These are phyloP conservation scores for Leptoclinus maculatus DNA, from an alignment of 2,797 vertebrate species.

Conservation along the genomic window DNA sequence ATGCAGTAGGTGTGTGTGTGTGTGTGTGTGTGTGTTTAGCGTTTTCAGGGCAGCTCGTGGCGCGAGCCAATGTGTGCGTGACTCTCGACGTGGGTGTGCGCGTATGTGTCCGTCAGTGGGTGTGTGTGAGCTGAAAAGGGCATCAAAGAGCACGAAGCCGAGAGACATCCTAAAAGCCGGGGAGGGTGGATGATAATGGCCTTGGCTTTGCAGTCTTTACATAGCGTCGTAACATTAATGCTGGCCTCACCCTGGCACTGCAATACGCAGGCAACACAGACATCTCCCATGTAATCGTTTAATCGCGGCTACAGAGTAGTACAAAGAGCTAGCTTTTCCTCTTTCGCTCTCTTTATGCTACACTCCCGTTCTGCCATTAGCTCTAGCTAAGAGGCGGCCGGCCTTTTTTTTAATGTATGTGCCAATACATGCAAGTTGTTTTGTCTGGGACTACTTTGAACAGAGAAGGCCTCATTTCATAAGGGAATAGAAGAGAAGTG, in stretches of 20 bases:
- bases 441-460: slow-evolving; percentile 43
- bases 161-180: slow-evolving; percentile 61
- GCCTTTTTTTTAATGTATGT: slow-evolving; percentile 51
- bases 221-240: slow-evolving; percentile 66
- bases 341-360: slow-evolving; percentile 26
- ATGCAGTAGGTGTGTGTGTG: not conserved
- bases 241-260: slow-evolving; percentile 51
- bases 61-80: not conserved
- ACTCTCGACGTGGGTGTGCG: slow-evolving; percentile 22
- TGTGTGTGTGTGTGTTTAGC: slow-evolving; percentile 2
- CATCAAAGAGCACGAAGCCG: slow-evolving; percentile 56
- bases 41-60: slow-evolving; percentile 6
- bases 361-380: slow-evolving; percentile 54
- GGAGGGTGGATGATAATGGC: slow-evolving; percentile 68
- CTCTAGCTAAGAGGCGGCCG: slow-evolving; percentile 35
- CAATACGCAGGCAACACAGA: slow-evolving; percentile 47
- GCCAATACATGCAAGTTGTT: slow-evolving; percentile 41
- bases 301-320: slow-evolving; percentile 35
- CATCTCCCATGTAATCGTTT: slow-evolving; percentile 47
- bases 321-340: slow-evolving; percentile 16
- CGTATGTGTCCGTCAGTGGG: slow-evolving; percentile 21
- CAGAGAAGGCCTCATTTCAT: slow-evolving; percentile 33
- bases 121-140: slow-evolving; percentile 26
- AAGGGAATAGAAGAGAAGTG: slow-evolving; percentile 37
- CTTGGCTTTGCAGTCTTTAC: slow-evolving; percentile 65